Evolutionary conservation across 2,113 vertebrate species (phyloP), one percentile per base, ranked within the genome.

Genomic region (Piaya cayana): DNA sequence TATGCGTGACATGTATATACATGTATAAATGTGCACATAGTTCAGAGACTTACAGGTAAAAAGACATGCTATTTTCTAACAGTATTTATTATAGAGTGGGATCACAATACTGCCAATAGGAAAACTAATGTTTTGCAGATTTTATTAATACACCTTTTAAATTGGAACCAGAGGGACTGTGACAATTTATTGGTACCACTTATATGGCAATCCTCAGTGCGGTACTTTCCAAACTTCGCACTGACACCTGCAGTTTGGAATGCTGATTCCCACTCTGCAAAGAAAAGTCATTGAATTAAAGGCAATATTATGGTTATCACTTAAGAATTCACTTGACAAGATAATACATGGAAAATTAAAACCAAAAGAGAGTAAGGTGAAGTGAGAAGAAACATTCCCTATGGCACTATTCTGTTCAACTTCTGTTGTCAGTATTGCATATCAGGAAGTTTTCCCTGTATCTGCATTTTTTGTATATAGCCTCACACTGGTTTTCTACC

Each of bases 261-360:
- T 70, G 30, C 58, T 70, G 93, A 86, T 86, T 86, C 59, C 50
- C 81, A 9, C 13, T 88, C 68, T 45, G n/a, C 63, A 65, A 94
- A 69, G n/a, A 95, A 86, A 91, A 86, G 30, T 50, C 80, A 70
- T 36, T 52, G 45, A 83, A 93, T 82, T 88, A 88, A 89, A 81
- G 15, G 9, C 25, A 81, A 9, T 42, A 26, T 34, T 88, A 65
- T 14, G 62, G 64, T 32, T 58, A 55, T 63, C 78, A 83, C 74
- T 83, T 67, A 90, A 32, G n/a, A 92, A 91, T 78, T 39, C 12
- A 47, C 88, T 86, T 94, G 34, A 55, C 37, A 59, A 2, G 2
- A 79, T 47, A 69, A 80, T 27, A 29, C 36, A 59, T 6, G 12
- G 32, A 91, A 90, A 88, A 90, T 30, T 64, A 9, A 75, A 23